Evolutionary conservation across 2,113 vertebrate species (phyloP).

Genomic region (Barnardius zonarius): DNA sequence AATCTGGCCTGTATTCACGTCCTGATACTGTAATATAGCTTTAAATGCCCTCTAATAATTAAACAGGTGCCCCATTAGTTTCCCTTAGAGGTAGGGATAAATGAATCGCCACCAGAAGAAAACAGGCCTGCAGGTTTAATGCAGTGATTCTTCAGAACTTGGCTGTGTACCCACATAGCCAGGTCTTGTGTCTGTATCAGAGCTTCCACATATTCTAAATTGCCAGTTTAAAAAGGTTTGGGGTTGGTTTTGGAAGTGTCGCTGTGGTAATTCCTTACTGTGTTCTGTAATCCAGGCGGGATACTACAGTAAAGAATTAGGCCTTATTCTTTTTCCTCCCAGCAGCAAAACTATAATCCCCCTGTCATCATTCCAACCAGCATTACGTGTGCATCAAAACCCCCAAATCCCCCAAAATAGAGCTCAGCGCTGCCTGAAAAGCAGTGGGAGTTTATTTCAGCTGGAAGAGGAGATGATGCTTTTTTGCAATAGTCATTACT

Average conservation of each 20-base stretch:
- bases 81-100: background rate
- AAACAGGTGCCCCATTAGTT: background rate
- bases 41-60: background rate
- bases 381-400: fast-evolving
- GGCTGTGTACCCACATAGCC: background rate
- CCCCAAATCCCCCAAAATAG: background rate
- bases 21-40: background rate
- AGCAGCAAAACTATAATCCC: background rate
- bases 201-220: background rate
- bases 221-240: background rate
- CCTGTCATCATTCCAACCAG: background rate
- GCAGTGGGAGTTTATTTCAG: background rate
- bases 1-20: background rate
- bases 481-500: background rate
- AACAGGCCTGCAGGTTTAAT: background rate
- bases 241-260: background rate
- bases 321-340: background rate
- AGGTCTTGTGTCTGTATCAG: background rate
- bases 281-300: background rate
- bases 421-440: background rate
- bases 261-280: background rate
- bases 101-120: background rate
- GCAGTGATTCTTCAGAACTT: background rate
- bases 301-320: background rate
- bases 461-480: background rate